Evolutionary conservation across 2,113 vertebrate species (phyloP).

Genomic region (Eupsittula cactorum): DNA sequence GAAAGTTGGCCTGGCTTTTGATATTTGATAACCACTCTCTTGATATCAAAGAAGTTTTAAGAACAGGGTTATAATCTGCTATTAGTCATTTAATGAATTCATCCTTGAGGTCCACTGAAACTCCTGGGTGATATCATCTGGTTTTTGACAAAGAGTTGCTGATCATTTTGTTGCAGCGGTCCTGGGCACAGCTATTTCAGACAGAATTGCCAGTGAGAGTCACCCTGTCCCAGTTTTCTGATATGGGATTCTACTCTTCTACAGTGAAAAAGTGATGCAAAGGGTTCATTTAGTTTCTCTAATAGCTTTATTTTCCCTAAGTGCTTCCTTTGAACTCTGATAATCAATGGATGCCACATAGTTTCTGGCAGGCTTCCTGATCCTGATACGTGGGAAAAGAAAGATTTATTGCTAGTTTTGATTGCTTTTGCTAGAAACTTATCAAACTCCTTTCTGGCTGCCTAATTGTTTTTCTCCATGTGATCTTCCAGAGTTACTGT

Average conservation of each 20-base stretch:
- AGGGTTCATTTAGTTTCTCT: neutral
- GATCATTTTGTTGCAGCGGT: neutral
- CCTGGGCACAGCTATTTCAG: neutral
- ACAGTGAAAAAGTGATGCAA: neutral
- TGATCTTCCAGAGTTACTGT: slow-evolving; percentile 27
- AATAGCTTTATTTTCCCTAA: slow-evolving; percentile 8
- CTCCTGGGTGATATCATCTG: neutral
- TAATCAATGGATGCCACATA: neutral
- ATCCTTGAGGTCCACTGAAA: neutral
- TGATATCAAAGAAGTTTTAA: slow-evolving; percentile 13
- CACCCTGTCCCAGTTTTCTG: neutral
- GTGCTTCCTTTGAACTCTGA: neutral
- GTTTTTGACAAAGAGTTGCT: neutral
- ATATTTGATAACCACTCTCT: neutral
- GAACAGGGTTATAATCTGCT: neutral
- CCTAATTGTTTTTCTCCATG: slow-evolving; percentile 29
- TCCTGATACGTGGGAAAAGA: neutral
- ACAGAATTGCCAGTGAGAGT: neutral
- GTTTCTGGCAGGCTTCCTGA: slow-evolving; percentile 18
- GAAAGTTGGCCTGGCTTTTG: neutral
- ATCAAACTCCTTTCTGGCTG: neutral
- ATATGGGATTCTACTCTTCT: neutral
- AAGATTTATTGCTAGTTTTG: slow-evolving; percentile 23
- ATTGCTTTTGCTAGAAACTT: slow-evolving; percentile 26
- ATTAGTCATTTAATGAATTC: neutral